Conservation (phyloP, 2,888 invertebrate species). For the Pachydiplax longipennis region DNA sequence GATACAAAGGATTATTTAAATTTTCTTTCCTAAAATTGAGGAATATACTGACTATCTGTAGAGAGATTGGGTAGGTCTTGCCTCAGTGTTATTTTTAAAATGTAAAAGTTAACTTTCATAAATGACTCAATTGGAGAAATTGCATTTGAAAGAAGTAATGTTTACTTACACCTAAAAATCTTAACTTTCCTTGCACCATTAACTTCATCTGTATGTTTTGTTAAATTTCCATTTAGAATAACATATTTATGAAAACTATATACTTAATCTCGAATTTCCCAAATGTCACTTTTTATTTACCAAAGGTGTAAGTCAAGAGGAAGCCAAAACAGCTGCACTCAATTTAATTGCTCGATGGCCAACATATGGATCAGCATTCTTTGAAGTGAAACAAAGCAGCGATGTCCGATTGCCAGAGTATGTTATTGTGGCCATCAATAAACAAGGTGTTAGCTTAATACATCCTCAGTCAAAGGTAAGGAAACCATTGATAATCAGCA, state of each 20-base stretch:
- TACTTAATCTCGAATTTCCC: neutral
- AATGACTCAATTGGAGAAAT: too few species aligned
- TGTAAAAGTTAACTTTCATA: too few species aligned
- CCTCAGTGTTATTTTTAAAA: too few species aligned
- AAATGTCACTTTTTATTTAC: neutral
- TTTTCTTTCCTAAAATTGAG: too few species aligned
- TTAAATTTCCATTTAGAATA: too few species aligned
- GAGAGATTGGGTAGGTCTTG: too few species aligned
- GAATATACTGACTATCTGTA: too few species aligned
- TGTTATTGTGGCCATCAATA: slow-evolving; percentile 89
- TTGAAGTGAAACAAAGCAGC: slow-evolving; percentile 91
- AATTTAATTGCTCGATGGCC: slow-evolving; percentile 79
- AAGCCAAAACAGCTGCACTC: slow-evolving; percentile 85
- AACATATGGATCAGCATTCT: slow-evolving; percentile 95
- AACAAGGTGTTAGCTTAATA: slow-evolving; percentile 87
- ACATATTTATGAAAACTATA: neutral
- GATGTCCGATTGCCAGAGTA: slow-evolving; percentile 86
- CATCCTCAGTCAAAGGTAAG: slow-evolving; percentile 85
- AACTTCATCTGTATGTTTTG: too few species aligned
- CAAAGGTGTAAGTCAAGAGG: slow-evolving; percentile 67
- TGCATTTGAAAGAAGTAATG: too few species aligned
- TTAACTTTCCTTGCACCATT: too few species aligned
- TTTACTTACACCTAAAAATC: too few species aligned
- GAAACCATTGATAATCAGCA: slow-evolving; percentile 46
- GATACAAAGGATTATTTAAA: too few species aligned